Evolutionary conservation across 2,888 invertebrate species (phyloP), one percentile per base, ranked within the genome.

Genomic region (Idaea straminata): DNA sequence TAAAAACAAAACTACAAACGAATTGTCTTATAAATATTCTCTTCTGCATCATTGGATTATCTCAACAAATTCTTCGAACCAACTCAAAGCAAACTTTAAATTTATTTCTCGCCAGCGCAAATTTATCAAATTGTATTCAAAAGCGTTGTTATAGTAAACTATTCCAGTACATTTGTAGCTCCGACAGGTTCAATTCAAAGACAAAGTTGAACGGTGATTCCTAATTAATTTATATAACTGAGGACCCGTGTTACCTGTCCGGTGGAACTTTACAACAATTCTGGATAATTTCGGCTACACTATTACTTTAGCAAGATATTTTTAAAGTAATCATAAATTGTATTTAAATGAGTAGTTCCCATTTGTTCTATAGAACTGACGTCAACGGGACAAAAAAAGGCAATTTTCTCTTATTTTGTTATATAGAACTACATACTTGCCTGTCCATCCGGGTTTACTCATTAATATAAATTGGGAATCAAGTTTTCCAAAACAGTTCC

Each of bases 151-250:
- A 68, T 67, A 73, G 72, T 67, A 72, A 86, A 86, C 85, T 82
- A 85, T 85, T 83, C 78, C 76, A 72, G 77, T 79, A 35, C 35
- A 61, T 16, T 10, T 10, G 15, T 34, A 59, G 59, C 25, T 34
- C 13, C 25, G 59, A 59, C 59, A n/a, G 34, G 6, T 25, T 59
- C 7, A 59, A 60, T 61, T 57, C n/a, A 66, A 66, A 72, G 61
- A 63, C 66, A 66, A 62, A 72, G 73, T 74, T 71, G 64, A 68
- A 68, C 69, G 76, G 75, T 80, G 80, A 82, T 78, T 79, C 74
- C 77, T 83, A 84, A 87, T 86, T 84, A 84, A 85, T 85, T 84
- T 83, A 85, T 80, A 81, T 77, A 80, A 66, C 69, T 65, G 69
- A 60, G 69, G 72, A 72, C n/a, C 59, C 34, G 16, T 59, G 10